phyloP scores from a whole-genome alignment of 2,113 vertebrate species.

The Tretioscincus oriximinensis region DNA sequence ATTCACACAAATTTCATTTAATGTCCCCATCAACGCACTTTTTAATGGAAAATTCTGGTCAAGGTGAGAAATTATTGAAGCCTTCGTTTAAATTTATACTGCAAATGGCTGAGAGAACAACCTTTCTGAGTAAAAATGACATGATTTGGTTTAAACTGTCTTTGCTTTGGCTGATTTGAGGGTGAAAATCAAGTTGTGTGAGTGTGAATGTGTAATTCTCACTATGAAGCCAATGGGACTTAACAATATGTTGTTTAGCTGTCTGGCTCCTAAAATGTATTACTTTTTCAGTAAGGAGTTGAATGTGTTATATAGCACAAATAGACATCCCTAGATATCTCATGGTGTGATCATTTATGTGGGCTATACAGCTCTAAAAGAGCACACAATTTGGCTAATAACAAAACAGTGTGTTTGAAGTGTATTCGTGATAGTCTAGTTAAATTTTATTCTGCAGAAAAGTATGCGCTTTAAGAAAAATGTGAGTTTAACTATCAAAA shows the following conservation, averaged over 20 bases:
- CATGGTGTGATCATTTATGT: slow-evolving; percentile 38
- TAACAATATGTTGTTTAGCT: slow-evolving; percentile 60
- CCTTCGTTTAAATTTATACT: slow-evolving; percentile 66
- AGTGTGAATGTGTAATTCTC: slow-evolving; percentile 65
- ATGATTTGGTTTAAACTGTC: slow-evolving; percentile 63
- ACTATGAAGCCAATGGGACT: slow-evolving; percentile 66
- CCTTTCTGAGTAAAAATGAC: slow-evolving; percentile 61
- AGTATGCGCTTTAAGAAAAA: slow-evolving; percentile 36
- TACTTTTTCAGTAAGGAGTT: slow-evolving; percentile 62
- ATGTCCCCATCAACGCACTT: slow-evolving; percentile 76
- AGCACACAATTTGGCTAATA: slow-evolving; percentile 2
- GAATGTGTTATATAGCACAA: slow-evolving; percentile 49
- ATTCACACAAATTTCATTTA: slow-evolving; percentile 62
- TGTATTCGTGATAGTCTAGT: slow-evolving; percentile 44
- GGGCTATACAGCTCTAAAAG: slow-evolving; percentile 40
- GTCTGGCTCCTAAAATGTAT: slow-evolving; percentile 62
- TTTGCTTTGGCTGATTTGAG: slow-evolving; percentile 49
- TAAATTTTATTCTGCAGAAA: slow-evolving; percentile 15
- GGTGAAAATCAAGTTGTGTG: slow-evolving; percentile 69
- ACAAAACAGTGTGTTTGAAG: neutral
- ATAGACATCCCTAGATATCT: slow-evolving; percentile 52
- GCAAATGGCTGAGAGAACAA: slow-evolving; percentile 59
- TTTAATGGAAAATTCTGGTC: slow-evolving; percentile 71
- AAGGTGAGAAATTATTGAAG: slow-evolving; percentile 62
- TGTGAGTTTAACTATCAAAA: slow-evolving; percentile 26